Conservation (phyloP, 1,140 invertebrate genomes). For the Latrodectus geometricus region DNA sequence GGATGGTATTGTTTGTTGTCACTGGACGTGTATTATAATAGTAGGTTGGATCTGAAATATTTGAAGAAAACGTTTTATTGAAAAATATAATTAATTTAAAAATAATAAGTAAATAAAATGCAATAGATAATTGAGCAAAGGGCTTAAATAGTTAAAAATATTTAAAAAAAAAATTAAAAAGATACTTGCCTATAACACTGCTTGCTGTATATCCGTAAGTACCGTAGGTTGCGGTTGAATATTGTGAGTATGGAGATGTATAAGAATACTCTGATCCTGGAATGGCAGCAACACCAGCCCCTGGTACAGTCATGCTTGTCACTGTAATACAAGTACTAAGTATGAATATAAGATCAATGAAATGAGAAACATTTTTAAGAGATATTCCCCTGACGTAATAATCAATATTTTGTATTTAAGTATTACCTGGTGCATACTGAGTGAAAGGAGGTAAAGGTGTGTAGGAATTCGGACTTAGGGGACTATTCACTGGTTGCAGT, state of each 20-base stretch:
- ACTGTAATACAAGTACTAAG: conserved; percentile 19
- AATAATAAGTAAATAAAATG: neutral
- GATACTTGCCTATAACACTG: conserved; percentile 86
- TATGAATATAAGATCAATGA: too few relatives aligned
- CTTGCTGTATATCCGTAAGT: conserved; percentile 79
- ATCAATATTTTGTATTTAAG: neutral
- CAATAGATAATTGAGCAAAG: conserved; percentile 62
- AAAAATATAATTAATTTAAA: neutral
- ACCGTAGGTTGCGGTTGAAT: conserved; percentile 77
- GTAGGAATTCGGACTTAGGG: conserved; percentile 54
- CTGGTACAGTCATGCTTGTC: conserved; percentile 63
- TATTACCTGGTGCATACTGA: conserved; percentile 46
- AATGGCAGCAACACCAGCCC: conserved; percentile 71
- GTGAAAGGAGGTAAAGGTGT: conserved; percentile 51
- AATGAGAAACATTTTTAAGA: conserved; percentile 56
- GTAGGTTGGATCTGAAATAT: conserved; percentile 58
- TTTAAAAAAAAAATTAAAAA: conserved; percentile 63
- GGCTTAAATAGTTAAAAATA: neutral
- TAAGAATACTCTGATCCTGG: conserved; percentile 78
- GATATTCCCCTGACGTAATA: neutral
- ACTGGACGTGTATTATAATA: conserved; percentile 51
- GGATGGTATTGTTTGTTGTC: conserved; percentile 21
- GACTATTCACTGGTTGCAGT: conserved; percentile 72
- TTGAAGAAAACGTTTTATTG: conserved; percentile 64
- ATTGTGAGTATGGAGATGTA: conserved; percentile 80